Percentiles rank a stretch among this genome's conserved stretches.
Evolutionary conservation across 2,797 vertebrate genomes (phyloP).

Genomic region (Alcedo quadribrachys): DNA sequence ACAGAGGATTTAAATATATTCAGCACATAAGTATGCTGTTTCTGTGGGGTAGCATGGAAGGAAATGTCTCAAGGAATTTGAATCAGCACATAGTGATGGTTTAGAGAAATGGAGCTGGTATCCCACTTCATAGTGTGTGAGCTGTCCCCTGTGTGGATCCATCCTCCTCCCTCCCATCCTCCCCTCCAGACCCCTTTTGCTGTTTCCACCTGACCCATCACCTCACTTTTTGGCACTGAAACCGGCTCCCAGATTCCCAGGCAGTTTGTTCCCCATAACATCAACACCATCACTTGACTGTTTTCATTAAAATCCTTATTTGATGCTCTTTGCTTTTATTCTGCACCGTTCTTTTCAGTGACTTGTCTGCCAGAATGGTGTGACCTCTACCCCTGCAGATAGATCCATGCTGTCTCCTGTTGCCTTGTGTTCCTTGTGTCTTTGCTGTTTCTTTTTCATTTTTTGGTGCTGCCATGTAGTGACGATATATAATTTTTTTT

Average conservation of each 20-base stretch:
- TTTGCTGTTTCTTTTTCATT: not conserved
- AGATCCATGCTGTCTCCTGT: accelerated
- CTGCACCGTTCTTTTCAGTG: not conserved
- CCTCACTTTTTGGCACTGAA: not conserved
- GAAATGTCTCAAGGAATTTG: not conserved
- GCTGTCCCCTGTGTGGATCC: accelerated
- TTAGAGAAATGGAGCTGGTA: not conserved
- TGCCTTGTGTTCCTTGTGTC: not conserved
- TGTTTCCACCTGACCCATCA: not conserved
- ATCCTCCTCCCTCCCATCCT: not conserved
- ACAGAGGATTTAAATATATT: slow-evolving; percentile 7
- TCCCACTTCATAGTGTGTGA: not conserved
- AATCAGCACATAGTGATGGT: not conserved
- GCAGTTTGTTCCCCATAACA: not conserved
- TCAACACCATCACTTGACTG: accelerated
- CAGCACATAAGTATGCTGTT: slow-evolving; percentile 14
- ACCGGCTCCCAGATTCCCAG: not conserved
- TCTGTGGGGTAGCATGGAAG: not conserved
- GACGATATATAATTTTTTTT: not conserved
- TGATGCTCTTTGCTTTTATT: not conserved
- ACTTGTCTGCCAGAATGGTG: not conserved
- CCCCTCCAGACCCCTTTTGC: accelerated
- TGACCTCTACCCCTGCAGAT: not conserved
- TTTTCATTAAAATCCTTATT: not conserved
- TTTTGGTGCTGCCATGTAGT: not conserved